A percentile compares a stretch with the other conserved stretches of the same genome.
phyloP scores from a whole-genome alignment of 2,113 vertebrate genomes.

The Deroptyus accipitrinus region DNA sequence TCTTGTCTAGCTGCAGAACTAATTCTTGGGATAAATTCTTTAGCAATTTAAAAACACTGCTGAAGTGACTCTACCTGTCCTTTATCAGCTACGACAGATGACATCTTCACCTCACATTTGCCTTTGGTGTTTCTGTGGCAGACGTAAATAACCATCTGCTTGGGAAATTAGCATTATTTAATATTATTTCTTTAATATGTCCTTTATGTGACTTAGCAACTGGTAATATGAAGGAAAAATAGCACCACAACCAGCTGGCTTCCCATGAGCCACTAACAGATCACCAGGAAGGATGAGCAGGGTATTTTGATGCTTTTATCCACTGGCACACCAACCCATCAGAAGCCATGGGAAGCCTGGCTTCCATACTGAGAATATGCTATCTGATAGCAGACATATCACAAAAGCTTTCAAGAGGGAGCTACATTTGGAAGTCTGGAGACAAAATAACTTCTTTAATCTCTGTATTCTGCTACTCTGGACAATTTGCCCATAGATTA shows the following conservation, averaged over 20 bases:
- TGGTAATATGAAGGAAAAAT: neutral
- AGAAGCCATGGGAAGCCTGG: neutral
- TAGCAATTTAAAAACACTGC: neutral
- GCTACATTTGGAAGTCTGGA: neutral
- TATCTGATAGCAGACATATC: neutral
- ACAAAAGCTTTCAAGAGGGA: neutral
- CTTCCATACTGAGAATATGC: neutral
- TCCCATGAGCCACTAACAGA: neutral
- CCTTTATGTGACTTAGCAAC: neutral
- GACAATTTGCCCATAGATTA: neutral
- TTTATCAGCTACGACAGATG: neutral
- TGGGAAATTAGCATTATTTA: neutral
- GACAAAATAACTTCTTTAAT: neutral
- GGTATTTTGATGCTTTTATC: neutral
- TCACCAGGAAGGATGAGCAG: neutral
- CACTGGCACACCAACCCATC: neutral
- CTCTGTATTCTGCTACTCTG: neutral
- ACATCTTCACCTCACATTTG: neutral
- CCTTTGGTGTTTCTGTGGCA: neutral
- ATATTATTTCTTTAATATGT: neutral
- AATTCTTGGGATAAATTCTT: neutral
- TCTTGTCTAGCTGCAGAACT: neutral
- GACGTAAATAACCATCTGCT: neutral
- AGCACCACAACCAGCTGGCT: neutral
- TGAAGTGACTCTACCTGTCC: neutral